Conservation (phyloP, 2,797 vertebrate species). For the Cryptoblepharus egeriae region DNA sequence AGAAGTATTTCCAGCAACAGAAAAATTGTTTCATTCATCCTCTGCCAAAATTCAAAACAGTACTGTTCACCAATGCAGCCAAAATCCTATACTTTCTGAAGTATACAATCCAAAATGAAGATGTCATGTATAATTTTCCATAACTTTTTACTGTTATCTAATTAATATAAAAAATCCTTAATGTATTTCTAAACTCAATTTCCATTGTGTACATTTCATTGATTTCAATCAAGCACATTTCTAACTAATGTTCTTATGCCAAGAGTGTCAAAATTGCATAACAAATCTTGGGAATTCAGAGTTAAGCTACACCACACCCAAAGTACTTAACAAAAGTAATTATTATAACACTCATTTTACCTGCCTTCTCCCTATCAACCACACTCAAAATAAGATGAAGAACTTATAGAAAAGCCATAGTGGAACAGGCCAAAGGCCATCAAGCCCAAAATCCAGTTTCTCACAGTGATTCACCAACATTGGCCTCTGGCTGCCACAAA, state of each 20-base stretch:
- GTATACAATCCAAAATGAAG: background rate
- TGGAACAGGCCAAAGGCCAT: no score
- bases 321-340: background rate
- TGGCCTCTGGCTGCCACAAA: no score
- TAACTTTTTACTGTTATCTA: background rate
- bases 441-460: no score
- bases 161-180: background rate
- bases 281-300: background rate
- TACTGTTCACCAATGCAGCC: background rate
- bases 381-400: background rate
- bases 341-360: background rate
- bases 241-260: background rate
- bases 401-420: no score
- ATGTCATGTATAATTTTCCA: background rate
- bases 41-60: background rate
- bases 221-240: background rate
- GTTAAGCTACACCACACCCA: background rate
- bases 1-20: background rate
- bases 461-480: no score
- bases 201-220: background rate
- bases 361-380: background rate
- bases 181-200: background rate
- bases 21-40: background rate
- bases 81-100: background rate
- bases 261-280: background rate